A percentile compares a stretch with the other conserved stretches of the same genome.
Conservation (phyloP, 2,113 vertebrate genomes). For the Burhinus bistriatus region DNA sequence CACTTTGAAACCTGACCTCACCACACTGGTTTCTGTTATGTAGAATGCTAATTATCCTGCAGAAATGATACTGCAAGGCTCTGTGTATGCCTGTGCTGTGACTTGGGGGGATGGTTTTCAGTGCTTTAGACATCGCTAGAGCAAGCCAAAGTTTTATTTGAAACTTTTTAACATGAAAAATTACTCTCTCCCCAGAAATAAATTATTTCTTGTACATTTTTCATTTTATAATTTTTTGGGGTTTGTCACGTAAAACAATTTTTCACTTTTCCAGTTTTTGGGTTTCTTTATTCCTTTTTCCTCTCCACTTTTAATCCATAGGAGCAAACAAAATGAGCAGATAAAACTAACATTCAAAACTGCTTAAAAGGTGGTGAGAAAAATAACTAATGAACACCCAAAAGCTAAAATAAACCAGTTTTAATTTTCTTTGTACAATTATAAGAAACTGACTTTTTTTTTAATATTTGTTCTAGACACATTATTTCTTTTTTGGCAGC, state of each 20-base stretch:
- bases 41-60: conserved; percentile 24
- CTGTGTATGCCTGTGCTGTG: background rate
- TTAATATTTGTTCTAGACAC: background rate
- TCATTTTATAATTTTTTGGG: conserved; percentile 16
- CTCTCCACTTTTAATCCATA: background rate
- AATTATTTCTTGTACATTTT: conserved; percentile 49
- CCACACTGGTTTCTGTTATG: background rate
- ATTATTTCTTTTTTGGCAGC: background rate
- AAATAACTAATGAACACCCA: background rate
- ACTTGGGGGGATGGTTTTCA: background rate
- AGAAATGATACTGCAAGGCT: background rate
- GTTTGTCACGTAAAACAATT: conserved; percentile 32
- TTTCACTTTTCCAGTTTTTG: background rate
- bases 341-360: background rate
- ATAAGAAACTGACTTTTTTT: background rate
- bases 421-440: background rate
- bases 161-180: conserved; percentile 55
- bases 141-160: background rate
- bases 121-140: background rate
- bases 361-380: background rate
- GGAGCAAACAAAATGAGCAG: background rate
- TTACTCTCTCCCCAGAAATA: background rate
- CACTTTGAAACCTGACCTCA: conserved; percentile 28
- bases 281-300: background rate
- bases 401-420: background rate